Base-by-base conservation (phyloP, 1,140 invertebrate genomes). In the Leptoteleia sp. region DNA sequence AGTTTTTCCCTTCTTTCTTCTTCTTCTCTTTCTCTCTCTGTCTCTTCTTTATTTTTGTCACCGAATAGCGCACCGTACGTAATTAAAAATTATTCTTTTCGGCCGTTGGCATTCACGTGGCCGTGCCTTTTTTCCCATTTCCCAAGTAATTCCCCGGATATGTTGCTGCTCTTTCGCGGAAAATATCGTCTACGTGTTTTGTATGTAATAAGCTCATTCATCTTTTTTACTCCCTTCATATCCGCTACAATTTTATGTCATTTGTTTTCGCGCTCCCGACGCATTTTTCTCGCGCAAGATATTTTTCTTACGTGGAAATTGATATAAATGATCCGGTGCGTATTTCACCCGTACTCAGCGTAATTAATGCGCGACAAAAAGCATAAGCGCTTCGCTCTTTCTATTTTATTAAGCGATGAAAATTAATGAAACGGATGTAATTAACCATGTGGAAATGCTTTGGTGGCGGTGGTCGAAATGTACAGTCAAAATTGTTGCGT, bases 171-270 rank as follows among this genome's bases (percentile, higher is more conserved):
- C 12, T 31, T 22, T 12, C 50, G 27, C 9, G 13, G 9, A 38
- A 62, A 55, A 72, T 37, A 70, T 70, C n/a, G 25, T 31, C 37
- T 65, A 57, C 52, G 45, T 45, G 61, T 59, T 75, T 27, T 61
- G 48, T 61, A 54, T 54, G 62, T 67, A 67, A 76, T 67, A 61
- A 54, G 54, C 62, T 68, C 38, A 47, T 68, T 45, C 45, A 35
- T 71, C 67, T 61, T 71, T n/a, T 31, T 25, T 52, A 52, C 43
- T 71, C 45, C 31, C 38, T 71, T 71, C 35, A 65, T 61, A 61
- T 59, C 55, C 38, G 37, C 54, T 40, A 45, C 45, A 71, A 71
- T 61, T 71, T 71, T 45, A n/a, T 54, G 52, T 71, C 47, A 71
- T 71, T 71, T 71, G 47, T 71, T 71, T 59, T 25, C 22, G 6